Evolutionary conservation across 2,797 vertebrate species (phyloP).

Genomic region (Hephaestus fuliginosus): DNA sequence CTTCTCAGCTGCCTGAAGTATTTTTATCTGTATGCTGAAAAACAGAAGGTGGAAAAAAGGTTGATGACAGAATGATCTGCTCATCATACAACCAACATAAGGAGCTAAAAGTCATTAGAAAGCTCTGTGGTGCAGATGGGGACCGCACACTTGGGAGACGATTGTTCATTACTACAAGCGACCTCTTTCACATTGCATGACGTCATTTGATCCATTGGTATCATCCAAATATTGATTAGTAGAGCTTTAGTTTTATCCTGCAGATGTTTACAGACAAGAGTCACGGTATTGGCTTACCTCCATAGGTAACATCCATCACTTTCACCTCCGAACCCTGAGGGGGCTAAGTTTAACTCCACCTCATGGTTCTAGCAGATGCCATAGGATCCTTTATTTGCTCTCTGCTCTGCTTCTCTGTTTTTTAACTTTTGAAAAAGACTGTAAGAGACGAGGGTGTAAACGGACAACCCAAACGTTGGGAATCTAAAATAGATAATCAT

Average conservation of each 20-base stretch:
- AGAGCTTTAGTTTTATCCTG: neutral
- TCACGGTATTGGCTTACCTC: neutral
- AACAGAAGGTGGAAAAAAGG: too few relatives aligned
- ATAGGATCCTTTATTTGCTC: neutral
- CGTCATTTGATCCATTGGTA: neutral
- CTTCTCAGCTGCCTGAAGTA: too few relatives aligned
- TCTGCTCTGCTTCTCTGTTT: neutral
- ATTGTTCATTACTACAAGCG: too few relatives aligned
- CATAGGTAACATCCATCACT: slow-evolving; percentile 7
- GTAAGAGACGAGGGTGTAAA: neutral
- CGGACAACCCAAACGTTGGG: neutral
- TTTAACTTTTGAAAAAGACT: neutral
- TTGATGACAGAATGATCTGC: too few relatives aligned
- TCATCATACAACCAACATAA: too few relatives aligned
- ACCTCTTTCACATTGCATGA: neutral
- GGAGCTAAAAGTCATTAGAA: too few relatives aligned
- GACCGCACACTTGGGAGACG: neutral
- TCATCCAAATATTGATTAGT: neutral
- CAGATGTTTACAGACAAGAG: neutral
- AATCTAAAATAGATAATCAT: neutral
- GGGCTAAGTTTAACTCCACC: neutral
- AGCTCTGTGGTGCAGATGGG: neutral
- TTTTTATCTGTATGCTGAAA: too few relatives aligned
- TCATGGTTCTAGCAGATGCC: neutral
- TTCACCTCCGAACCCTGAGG: neutral